Evolutionary conservation across 2,797 vertebrate genomes (phyloP).

Genomic region (Aulostomus chinensis): DNA sequence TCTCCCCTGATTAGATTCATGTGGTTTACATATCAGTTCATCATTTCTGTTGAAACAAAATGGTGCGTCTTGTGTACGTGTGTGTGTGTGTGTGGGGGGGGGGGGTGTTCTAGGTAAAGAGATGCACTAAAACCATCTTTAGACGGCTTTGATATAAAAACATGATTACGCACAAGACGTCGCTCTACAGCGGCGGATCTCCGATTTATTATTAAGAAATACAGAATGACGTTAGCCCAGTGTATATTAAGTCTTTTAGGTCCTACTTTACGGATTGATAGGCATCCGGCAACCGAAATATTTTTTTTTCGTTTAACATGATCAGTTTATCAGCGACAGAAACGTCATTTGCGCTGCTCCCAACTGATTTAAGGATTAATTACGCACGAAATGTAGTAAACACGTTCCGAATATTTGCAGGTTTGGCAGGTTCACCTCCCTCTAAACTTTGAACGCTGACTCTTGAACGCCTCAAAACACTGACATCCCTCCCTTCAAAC

Average conservation of each 20-base stretch:
- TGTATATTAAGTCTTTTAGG: not conserved
- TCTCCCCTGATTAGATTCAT: not conserved
- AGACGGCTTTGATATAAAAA: not conserved
- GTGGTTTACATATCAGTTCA: not conserved
- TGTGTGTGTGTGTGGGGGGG: too few species aligned
- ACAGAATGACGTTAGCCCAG: too few species aligned
- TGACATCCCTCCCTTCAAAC: not conserved
- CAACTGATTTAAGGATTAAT: not conserved
- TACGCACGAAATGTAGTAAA: slow-evolving; percentile 13
- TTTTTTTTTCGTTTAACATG: not conserved
- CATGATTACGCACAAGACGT: slow-evolving; percentile 3
- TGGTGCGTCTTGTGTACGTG: not conserved
- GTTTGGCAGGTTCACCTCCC: too few species aligned
- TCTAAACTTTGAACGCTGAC: too few species aligned
- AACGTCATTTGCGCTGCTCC: not conserved
- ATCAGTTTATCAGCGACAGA: not conserved
- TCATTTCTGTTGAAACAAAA: not conserved
- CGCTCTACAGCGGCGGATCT: too few species aligned
- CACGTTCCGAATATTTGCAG: too few species aligned
- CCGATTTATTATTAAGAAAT: too few species aligned
- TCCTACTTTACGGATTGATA: not conserved
- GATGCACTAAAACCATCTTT: not conserved
- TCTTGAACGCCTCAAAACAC: too few species aligned
- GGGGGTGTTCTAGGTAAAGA: not conserved
- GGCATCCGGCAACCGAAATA: not conserved